Evolutionary conservation across 2,797 vertebrate genomes (phyloP).

Genomic region (Hipposideros larvatus): DNA sequence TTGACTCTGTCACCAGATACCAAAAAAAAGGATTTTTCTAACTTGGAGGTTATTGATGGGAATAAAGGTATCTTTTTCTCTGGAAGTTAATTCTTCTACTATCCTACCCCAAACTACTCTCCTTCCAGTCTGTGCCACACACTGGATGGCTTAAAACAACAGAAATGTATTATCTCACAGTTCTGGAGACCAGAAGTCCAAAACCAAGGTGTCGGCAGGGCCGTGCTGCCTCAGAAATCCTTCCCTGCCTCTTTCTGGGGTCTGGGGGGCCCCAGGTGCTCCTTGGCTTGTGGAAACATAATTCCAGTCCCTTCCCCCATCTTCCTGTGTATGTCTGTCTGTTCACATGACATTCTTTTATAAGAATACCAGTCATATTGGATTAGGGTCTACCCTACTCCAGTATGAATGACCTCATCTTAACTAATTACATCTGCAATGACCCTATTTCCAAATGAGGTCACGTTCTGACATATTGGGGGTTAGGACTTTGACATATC

Average conservation of each 20-base stretch:
- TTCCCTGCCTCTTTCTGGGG: background rate
- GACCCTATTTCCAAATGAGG: background rate
- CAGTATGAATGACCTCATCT: background rate
- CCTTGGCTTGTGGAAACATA: background rate
- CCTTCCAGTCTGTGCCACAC: background rate
- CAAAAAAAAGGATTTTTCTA: too few species aligned
- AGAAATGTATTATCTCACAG: background rate
- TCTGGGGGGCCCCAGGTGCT: background rate
- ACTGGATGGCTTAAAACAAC: background rate
- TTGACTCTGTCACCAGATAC: background rate
- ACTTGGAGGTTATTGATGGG: background rate
- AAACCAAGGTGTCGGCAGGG: background rate
- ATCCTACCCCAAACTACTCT: background rate
- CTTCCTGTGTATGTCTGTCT: background rate
- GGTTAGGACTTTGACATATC: background rate
- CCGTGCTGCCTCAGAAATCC: background rate
- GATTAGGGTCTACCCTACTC: background rate
- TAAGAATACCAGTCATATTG: background rate
- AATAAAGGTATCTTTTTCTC: constrained; percentile 2
- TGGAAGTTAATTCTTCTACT: background rate
- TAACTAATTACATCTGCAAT: background rate
- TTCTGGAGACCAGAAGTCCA: background rate
- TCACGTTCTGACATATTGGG: background rate
- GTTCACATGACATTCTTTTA: background rate
- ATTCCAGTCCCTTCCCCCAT: background rate